Base-by-base conservation (phyloP, 2,113 vertebrate species). In the Oplegnathus fasciatus region DNA sequence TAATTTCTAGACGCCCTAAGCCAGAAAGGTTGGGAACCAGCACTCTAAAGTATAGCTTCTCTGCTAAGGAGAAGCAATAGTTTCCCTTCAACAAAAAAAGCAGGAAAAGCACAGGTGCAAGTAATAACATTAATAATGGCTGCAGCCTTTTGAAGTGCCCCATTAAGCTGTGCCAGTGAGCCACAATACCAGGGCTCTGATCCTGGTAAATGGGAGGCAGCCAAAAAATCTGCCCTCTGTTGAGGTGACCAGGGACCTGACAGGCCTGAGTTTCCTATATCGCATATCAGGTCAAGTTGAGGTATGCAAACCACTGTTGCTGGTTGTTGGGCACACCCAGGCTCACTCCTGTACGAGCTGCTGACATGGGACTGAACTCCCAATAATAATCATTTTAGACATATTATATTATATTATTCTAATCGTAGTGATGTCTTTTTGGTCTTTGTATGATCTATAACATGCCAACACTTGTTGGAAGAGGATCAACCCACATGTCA, bases 151-250 rank as follows among this genome's bases (percentile, higher is more conserved):
- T 69, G 13, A 58, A 58, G 40, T 50, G 42, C 14, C 40, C 50
- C 57, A 13, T 17, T 61, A 7, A 44, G n/a, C 54, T 0, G 0
- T 34, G 78, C 17, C 22, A 78, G 22, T 30, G 0, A 68, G 66
- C 24, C 32, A 37, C 30, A 67, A 26, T 34, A 37, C 4, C 34
- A 32, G 9, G 11, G 65, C 42, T 7, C 54, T 68, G 72, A 69
- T 77, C 68, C 15, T 54, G 14, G 6, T 44, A 15, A 62, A 62
- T 37, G 54, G 55, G 52, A 37, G 0, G 46, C 40, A 72, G 55
- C 76, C 58, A 75, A 32, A 81, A 54, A 46, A 83, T 58, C 46
- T 77, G 24, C 37, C 80, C 42, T 58, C 66, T 69, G 65, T 6
- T 50, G 52, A 81, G 50, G 58, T 34, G 75, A 74, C 30, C 37